Evolutionary conservation across 2,888 invertebrate species (phyloP).

Genomic region (Abscondita cerata): DNA sequence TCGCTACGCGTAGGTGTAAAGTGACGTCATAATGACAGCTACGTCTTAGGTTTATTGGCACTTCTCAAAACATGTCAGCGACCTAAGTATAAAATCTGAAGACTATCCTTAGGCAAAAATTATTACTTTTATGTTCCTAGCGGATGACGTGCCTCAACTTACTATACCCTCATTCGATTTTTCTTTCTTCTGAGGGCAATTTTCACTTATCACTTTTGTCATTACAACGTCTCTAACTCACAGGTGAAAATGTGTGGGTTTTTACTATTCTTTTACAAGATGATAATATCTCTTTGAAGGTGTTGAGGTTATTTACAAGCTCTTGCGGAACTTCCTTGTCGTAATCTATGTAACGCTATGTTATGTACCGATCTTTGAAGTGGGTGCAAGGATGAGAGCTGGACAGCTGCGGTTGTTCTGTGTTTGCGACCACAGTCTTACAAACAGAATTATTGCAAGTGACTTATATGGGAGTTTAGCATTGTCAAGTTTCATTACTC

Average conservation of each 20-base stretch:
- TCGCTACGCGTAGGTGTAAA: conserved; percentile 41
- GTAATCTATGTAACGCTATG: conserved; percentile 27
- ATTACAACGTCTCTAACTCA: no score
- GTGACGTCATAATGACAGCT: conserved; percentile 41
- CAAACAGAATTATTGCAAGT: conserved; percentile 58
- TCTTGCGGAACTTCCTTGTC: conserved; percentile 18
- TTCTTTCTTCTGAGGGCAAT: conserved; percentile 6
- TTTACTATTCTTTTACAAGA: no score
- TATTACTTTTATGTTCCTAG: conserved; percentile 40
- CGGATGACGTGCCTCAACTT: conserved; percentile 36
- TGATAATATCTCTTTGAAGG: conserved; percentile 22
- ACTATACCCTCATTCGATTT: conserved; percentile 32
- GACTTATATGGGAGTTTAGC: conserved; percentile 50
- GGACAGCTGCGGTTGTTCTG: conserved; percentile 53
- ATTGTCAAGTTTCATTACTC: conserved; percentile 53
- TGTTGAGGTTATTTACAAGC: conserved; percentile 18
- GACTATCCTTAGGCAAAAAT: conserved; percentile 39
- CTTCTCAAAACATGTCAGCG: conserved; percentile 41
- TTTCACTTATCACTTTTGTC: conserved; percentile 9
- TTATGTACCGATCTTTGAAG: conserved; percentile 34
- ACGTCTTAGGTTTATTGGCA: conserved; percentile 43
- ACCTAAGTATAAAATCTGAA: conserved; percentile 42
- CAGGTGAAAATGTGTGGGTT: no score
- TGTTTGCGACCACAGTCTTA: conserved; percentile 47
- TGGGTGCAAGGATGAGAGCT: conserved; percentile 48